These are phyloP conservation scores for Limonius californicus DNA, from an alignment of 1,140 invertebrate species.

Conservation along the genomic window DNA sequence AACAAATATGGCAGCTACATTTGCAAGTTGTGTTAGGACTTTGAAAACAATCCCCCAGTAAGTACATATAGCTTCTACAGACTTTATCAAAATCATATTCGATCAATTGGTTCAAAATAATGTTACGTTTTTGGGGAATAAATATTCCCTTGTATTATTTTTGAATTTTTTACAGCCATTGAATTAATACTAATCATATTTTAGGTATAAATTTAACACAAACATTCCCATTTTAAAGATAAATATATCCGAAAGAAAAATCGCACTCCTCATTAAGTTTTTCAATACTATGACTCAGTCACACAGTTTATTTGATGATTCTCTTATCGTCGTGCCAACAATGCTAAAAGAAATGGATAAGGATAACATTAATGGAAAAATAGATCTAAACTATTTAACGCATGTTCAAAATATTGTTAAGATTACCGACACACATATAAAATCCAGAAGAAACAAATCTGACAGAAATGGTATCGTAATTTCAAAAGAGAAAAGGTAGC, in stretches of 20 bases:
- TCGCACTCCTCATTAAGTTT: conserved; percentile 65
- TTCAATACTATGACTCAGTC: conserved; percentile 50
- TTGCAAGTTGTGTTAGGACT: conserved; percentile 34
- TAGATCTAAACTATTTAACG: conserved; percentile 11
- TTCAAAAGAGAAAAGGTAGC: neutral
- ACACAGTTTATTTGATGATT: neutral
- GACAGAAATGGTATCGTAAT: neutral
- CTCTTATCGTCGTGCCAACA: neutral
- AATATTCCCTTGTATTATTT: too few species aligned
- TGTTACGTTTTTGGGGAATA: too few species aligned
- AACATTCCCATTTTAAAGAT: conserved; percentile 68
- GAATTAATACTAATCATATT: conserved; percentile 37
- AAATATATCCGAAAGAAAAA: conserved; percentile 72
- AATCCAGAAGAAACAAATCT: neutral
- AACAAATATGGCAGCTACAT: conserved; percentile 36
- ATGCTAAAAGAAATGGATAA: neutral
- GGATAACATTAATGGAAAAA: conserved; percentile 18
- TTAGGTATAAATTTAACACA: conserved; percentile 67
- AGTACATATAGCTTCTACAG: conserved; percentile 15
- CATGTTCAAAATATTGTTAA: conserved; percentile 17
- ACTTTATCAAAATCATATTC: too few species aligned
- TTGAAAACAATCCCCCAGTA: conserved; percentile 39
- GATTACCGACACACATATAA: neutral
- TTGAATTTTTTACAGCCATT: too few species aligned
- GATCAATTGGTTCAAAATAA: too few species aligned